phyloP scores from a whole-genome alignment of 64 coral and sea anemone species.

The Trachythela sp. region DNA sequence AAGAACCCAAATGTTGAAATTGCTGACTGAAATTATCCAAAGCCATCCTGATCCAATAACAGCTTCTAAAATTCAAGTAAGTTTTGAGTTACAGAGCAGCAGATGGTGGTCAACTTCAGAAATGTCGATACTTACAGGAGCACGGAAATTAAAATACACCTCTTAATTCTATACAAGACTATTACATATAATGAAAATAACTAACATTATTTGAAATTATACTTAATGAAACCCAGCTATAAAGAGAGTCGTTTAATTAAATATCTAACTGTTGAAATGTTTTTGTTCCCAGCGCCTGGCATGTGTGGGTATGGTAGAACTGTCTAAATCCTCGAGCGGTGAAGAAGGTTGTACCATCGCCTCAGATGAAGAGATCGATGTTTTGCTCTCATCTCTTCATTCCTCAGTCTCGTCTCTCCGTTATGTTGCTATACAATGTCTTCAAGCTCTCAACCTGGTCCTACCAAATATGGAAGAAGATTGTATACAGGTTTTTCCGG shows the following conservation, averaged over 20 bases:
- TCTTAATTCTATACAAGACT: too few relatives aligned
- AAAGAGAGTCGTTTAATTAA: too few relatives aligned
- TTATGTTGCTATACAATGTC: constrained; percentile 66
- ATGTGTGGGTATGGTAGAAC: constrained; percentile 65
- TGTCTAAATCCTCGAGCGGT: constrained; percentile 73
- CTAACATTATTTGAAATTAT: too few relatives aligned
- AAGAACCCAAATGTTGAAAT: constrained; percentile 69
- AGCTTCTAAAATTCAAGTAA: constrained; percentile 12
- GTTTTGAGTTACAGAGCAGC: background rate
- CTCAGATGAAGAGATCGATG: constrained; percentile 56
- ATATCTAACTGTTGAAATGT: too few relatives aligned
- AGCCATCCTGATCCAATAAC: background rate
- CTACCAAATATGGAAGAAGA: constrained; percentile 53
- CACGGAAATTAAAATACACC: too few relatives aligned
- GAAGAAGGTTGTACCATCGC: constrained; percentile 66
- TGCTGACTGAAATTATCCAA: constrained; percentile 44
- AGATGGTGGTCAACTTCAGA: too few relatives aligned
- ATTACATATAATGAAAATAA: too few relatives aligned
- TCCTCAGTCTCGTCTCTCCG: constrained; percentile 62
- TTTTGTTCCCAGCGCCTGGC: constrained; percentile 70
- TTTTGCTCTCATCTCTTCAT: constrained; percentile 65
- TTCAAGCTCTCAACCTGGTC: constrained; percentile 44
- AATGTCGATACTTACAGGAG: too few relatives aligned
- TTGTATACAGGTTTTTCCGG: constrained; percentile 35
- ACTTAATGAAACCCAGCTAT: too few relatives aligned